Conservation (phyloP, 2,888 invertebrate species). For the Diploptera punctata region DNA sequence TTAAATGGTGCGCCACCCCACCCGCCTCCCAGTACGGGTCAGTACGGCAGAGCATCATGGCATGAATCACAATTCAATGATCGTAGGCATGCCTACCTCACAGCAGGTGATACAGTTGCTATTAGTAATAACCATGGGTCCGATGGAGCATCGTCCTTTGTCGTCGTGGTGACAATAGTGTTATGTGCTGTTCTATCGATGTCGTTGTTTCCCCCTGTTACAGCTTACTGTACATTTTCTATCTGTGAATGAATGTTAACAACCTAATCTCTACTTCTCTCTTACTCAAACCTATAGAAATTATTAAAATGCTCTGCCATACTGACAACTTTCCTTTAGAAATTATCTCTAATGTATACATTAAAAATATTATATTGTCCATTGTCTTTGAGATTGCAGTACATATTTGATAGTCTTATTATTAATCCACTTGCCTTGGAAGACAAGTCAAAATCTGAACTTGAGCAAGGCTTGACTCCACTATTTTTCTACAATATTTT, state of each 20-base stretch:
- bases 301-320: conserved; percentile 15
- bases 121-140: too few species aligned
- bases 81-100: conserved; percentile 41
- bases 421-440: too few species aligned
- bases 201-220: neutral
- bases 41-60: conserved; percentile 41
- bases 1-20: conserved; percentile 70
- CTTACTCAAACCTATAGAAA: too few species aligned
- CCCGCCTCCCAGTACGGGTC: conserved; percentile 45
- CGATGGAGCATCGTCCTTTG: too few species aligned
- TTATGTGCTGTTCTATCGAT: neutral
- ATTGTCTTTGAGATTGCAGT: too few species aligned
- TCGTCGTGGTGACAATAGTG: neutral
- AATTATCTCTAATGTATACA: too few species aligned
- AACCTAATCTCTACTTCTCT: too few species aligned
- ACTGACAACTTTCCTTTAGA: neutral
- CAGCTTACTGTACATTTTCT: neutral
- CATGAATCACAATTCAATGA: conserved; percentile 41
- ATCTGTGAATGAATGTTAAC: neutral
- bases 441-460: too few species aligned
- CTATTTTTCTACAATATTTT: too few species aligned
- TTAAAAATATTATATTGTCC: too few species aligned
- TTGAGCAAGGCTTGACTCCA: too few species aligned
- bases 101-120: conserved; percentile 30
- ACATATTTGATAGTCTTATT: too few species aligned